These are phyloP conservation scores for Chelidonichthys spinosus DNA, from an alignment of 2,797 vertebrate genomes.

Conservation along the genomic window DNA sequence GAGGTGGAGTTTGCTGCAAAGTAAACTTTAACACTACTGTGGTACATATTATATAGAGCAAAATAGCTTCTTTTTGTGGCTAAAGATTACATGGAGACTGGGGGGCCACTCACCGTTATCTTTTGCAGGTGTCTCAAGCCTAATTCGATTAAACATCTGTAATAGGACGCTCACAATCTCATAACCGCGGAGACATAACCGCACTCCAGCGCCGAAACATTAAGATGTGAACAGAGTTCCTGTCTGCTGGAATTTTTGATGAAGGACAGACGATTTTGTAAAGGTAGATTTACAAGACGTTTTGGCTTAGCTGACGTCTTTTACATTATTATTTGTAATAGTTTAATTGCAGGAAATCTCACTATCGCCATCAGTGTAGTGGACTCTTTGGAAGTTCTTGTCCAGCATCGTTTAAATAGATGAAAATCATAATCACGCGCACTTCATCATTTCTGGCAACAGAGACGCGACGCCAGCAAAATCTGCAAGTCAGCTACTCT, in stretches of 20 bases:
- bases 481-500: constrained; percentile 52
- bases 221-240: constrained; percentile 36
- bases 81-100: neutral
- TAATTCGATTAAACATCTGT: constrained; percentile 51
- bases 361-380: neutral
- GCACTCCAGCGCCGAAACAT: constrained; percentile 40
- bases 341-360: constrained; percentile 30
- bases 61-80: accelerated
- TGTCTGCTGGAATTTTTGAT: constrained; percentile 45
- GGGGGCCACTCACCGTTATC: constrained; percentile 5
- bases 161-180: constrained; percentile 45
- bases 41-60: neutral
- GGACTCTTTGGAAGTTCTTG: constrained; percentile 15
- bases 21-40: constrained; percentile 9
- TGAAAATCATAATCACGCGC: constrained; percentile 31
- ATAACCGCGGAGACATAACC: constrained; percentile 44
- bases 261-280: constrained; percentile 31
- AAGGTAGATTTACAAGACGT: constrained; percentile 4
- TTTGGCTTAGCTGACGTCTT: constrained; percentile 18
- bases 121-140: constrained; percentile 4
- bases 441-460: constrained; percentile 40
- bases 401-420: constrained; percentile 29
- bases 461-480: constrained; percentile 17
- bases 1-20: constrained; percentile 42
- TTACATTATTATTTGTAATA: constrained; percentile 14